Conservation (phyloP, 1,140 invertebrate genomes). For the Coboldia fuscipes region DNA sequence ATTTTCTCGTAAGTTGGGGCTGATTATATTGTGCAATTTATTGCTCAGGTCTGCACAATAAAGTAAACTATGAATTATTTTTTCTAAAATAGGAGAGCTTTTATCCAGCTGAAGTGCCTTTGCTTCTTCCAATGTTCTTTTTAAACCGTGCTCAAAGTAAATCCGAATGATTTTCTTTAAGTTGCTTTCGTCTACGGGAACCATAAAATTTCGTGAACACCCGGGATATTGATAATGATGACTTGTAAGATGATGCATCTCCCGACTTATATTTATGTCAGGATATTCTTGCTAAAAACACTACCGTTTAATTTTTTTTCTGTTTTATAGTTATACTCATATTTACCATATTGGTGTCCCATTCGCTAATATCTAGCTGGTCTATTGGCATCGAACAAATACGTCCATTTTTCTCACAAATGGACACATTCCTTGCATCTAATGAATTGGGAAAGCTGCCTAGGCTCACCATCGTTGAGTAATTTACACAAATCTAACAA, state of each 20-base stretch:
- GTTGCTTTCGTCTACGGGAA: slow-evolving; percentile 14
- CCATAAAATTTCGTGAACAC: slow-evolving; percentile 16
- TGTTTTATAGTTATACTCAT: neutral
- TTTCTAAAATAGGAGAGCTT: neutral
- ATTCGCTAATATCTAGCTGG: neutral
- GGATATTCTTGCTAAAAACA: slow-evolving; percentile 7
- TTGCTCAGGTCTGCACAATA: neutral
- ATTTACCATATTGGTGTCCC: neutral
- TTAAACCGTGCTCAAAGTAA: neutral
- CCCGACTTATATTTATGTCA: slow-evolving; percentile 8
- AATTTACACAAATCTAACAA: too few species aligned
- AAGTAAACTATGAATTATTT: neutral
- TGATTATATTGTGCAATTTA: neutral
- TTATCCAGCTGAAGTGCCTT: neutral
- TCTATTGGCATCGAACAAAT: neutral
- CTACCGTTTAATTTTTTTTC: neutral
- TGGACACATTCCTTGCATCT: neutral
- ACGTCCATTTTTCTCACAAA: neutral
- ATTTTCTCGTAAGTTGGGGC: too few species aligned
- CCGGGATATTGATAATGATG: neutral
- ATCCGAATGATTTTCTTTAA: neutral
- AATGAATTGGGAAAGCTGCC: neutral
- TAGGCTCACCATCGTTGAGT: too few species aligned
- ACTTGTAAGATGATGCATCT: slow-evolving; percentile 4
- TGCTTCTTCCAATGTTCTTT: neutral